A percentile compares a stretch with the other conserved stretches of the same genome.
These are phyloP conservation scores for Stegophylla sp. DNA, from an alignment of 2,888 invertebrate genomes.

Conservation along the genomic window DNA sequence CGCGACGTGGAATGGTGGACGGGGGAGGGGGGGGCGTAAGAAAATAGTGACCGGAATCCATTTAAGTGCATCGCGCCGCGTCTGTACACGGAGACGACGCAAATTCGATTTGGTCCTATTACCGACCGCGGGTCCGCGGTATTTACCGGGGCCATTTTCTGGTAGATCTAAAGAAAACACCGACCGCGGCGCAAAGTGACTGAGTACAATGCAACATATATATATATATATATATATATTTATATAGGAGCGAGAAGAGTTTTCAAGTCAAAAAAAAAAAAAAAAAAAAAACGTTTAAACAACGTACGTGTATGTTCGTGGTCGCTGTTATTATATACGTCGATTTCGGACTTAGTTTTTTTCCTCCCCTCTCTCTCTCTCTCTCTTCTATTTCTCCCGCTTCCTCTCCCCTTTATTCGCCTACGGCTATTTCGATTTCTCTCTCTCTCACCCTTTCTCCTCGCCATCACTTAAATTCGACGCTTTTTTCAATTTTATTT, in stretches of 20 bases:
- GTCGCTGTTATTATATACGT: no score
- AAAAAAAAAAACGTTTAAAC: neutral
- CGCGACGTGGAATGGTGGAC: no score
- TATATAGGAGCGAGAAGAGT: slow-evolving; percentile 15
- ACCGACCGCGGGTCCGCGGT: slow-evolving; percentile 23
- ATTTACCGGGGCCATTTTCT: slow-evolving; percentile 27
- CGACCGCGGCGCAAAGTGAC: slow-evolving; percentile 3
- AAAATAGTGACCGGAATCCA: slow-evolving; percentile 34
- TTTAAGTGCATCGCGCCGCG: neutral
- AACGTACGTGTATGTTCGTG: no score
- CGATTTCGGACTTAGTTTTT: slow-evolving; percentile 1
- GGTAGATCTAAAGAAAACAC: slow-evolving; percentile 28
- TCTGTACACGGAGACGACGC: slow-evolving; percentile 2
- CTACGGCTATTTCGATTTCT: neutral
- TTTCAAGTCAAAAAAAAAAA: neutral
- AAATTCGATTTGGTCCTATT: slow-evolving; percentile 49
- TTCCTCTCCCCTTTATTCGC: neutral
- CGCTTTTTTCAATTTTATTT: neutral
- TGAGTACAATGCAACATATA: no score
- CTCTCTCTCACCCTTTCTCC: neutral
- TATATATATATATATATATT: neutral
- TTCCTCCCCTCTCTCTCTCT: no score
- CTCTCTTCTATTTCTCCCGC: neutral
- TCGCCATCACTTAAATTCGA: neutral
- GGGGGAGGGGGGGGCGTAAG: no score